phyloP scores from a whole-genome alignment of 2,888 invertebrate species.

The Agriotes lineatus region DNA sequence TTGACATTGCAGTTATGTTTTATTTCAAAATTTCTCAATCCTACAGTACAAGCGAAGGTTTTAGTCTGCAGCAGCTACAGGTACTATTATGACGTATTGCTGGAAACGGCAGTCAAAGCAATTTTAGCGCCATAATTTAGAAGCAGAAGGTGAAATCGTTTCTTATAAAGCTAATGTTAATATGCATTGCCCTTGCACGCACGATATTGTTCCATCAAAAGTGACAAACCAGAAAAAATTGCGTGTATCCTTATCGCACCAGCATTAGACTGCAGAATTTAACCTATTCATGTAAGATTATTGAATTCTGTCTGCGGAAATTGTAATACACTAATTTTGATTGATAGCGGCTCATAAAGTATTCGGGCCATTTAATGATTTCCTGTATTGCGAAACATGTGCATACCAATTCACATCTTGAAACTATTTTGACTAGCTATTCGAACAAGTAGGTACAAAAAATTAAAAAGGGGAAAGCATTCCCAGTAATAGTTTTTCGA shows the following conservation, averaged over 20 bases:
- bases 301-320: slow-evolving; percentile 29
- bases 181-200: slow-evolving; percentile 1
- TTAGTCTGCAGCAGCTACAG: too few relatives aligned
- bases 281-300: slow-evolving; percentile 27
- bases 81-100: too few relatives aligned
- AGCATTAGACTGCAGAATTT: slow-evolving; percentile 25
- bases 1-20: too few relatives aligned
- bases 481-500: too few relatives aligned
- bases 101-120: too few relatives aligned
- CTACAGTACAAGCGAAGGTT: too few relatives aligned
- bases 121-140: neutral
- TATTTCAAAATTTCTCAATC: too few relatives aligned
- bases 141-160: neutral
- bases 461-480: too few relatives aligned
- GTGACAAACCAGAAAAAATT: slow-evolving; percentile 19
- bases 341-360: slow-evolving; percentile 21
- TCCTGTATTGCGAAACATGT: neutral
- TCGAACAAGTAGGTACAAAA: too few relatives aligned
- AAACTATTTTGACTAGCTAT: too few relatives aligned
- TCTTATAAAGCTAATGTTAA: neutral
- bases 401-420: too few relatives aligned
- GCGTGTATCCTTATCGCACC: slow-evolving; percentile 19
- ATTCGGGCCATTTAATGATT: slow-evolving; percentile 13
- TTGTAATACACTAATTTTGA: slow-evolving; percentile 34
- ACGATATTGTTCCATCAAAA: slow-evolving; percentile 23